Percentiles rank a stretch among this genome's conserved stretches.
phyloP scores from a whole-genome alignment of 2,888 invertebrate genomes.

The Tetragonula carbonaria region DNA sequence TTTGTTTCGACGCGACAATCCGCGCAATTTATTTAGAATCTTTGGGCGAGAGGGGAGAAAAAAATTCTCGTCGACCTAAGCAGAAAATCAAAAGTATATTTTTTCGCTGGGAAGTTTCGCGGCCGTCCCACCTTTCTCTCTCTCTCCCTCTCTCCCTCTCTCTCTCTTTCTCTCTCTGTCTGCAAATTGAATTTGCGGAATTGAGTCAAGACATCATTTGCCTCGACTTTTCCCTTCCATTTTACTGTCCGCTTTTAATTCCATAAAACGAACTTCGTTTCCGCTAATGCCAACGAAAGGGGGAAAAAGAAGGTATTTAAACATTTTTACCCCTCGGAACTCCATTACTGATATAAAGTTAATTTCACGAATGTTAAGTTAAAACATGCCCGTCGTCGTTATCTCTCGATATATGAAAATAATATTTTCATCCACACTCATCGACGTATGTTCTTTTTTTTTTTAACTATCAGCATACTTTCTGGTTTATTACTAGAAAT shows the following conservation, averaged over 20 bases:
- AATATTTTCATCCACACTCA: background rate
- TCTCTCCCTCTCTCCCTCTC: too few relatives aligned
- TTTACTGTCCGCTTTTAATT: conserved; percentile 39
- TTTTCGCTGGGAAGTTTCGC: background rate
- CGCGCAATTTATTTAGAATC: background rate
- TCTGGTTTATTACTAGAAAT: too few relatives aligned
- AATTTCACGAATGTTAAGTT: conserved; percentile 3
- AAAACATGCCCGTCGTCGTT: background rate
- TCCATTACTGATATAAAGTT: conserved; percentile 34
- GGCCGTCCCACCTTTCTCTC: conserved; percentile 10
- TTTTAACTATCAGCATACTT: too few relatives aligned
- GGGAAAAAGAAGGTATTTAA: background rate
- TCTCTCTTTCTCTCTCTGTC: background rate
- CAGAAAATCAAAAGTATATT: conserved; percentile 18
- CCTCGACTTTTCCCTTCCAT: conserved; percentile 5
- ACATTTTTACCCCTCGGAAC: conserved; percentile 21
- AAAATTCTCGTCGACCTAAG: background rate
- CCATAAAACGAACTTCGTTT: conserved; percentile 42
- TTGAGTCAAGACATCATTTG: conserved; percentile 38
- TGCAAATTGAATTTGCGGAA: conserved; percentile 40
- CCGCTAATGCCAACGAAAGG: conserved; percentile 8
- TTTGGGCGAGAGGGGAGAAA: too few relatives aligned
- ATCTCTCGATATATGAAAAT: conserved; percentile 1
- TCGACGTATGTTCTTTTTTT: background rate
- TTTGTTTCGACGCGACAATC: background rate